Percentiles rank a stretch among this genome's conserved stretches.
Evolutionary conservation across 2,797 vertebrate genomes (phyloP).

Genomic region (Sardinella longiceps): DNA sequence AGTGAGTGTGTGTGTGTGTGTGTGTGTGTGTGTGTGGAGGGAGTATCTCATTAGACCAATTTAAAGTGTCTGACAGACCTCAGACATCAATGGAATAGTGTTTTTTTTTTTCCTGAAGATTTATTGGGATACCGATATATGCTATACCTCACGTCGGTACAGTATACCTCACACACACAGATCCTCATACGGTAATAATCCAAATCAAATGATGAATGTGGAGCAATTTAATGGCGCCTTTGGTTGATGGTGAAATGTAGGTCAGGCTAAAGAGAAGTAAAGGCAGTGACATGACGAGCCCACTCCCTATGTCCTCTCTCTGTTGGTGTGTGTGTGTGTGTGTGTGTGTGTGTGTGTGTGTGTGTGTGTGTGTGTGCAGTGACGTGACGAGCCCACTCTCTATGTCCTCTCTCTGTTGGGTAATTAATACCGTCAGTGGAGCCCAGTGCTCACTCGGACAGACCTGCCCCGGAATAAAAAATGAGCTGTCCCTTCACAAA

Average conservation of each 20-base stretch:
- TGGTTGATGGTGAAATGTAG: not conserved
- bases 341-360: too few relatives aligned
- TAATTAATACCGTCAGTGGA: not conserved
- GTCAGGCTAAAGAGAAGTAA: not conserved
- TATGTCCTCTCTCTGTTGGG: not conserved
- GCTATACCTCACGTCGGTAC: not conserved
- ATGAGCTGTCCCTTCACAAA: not conserved
- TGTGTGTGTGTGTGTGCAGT: too few relatives aligned
- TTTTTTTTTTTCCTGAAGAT: too few relatives aligned
- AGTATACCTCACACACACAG: not conserved
- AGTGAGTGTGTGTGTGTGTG: too few relatives aligned
- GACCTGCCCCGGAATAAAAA: slow-evolving; percentile 16
- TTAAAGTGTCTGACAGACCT: too few relatives aligned
- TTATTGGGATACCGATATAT: not conserved
- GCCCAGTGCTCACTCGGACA: not conserved
- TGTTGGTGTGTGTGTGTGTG: too few relatives aligned
- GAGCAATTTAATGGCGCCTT: not conserved
- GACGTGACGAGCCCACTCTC: too few relatives aligned
- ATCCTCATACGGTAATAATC: not conserved
- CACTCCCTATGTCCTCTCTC: not conserved
- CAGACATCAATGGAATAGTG: too few relatives aligned
- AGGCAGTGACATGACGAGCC: too few relatives aligned
- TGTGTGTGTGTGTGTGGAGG: too few relatives aligned
- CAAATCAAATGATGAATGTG: not conserved
- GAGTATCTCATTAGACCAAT: too few relatives aligned